These are phyloP conservation scores for Osmerus mordax DNA, from an alignment of 2,113 vertebrate genomes.

Conservation along the genomic window DNA sequence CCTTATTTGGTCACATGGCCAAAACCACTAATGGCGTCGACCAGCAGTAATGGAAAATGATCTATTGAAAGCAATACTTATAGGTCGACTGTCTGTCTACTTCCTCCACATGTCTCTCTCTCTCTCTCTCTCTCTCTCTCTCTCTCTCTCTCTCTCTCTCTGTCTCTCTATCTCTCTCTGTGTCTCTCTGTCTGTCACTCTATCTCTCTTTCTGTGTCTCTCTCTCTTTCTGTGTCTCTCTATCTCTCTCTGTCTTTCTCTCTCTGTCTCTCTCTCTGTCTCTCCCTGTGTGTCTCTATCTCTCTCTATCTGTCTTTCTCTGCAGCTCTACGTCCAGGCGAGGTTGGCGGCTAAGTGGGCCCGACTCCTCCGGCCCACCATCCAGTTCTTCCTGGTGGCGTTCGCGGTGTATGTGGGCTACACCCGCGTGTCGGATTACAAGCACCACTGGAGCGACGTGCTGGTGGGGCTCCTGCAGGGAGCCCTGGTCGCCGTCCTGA, in stretches of 20 bases:
- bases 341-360: constrained; percentile 85
- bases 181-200: background rate
- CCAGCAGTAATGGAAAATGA: constrained; percentile 1
- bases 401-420: constrained; percentile 94
- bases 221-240: background rate
- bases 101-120: no score
- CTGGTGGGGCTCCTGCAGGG: constrained; percentile 90
- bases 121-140: background rate
- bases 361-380: constrained; percentile 84
- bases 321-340: constrained; percentile 89
- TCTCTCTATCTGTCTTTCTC: background rate
- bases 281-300: background rate
- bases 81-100: background rate
- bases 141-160: background rate
- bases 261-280: background rate
- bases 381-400: constrained; percentile 91
- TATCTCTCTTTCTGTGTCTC: background rate
- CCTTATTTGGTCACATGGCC: constrained; percentile 9
- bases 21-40: constrained; percentile 4
- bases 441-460: constrained; percentile 96
- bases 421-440: constrained; percentile 91
- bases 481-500: constrained; percentile 83
- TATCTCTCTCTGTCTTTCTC: background rate
- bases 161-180: background rate
- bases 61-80: background rate